A percentile compares a stretch with the other conserved stretches of the same genome.
Evolutionary conservation across 2,797 vertebrate genomes (phyloP).

Genomic region (Clarias platycephalus): DNA sequence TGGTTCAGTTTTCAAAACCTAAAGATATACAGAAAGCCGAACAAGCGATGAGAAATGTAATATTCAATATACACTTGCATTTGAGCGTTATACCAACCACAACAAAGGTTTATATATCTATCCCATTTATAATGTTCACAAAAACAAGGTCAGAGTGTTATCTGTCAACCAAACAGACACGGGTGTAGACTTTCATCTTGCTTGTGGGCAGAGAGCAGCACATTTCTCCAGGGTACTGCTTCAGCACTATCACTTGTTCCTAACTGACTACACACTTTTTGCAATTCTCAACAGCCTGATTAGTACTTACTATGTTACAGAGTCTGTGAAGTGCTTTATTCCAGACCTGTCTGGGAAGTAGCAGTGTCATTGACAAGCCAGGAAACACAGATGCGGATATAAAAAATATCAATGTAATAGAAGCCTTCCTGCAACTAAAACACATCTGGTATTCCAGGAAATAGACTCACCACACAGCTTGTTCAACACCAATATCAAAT

Average conservation of each 20-base stretch:
- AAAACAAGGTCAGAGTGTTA: background rate
- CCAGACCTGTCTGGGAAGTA: background rate
- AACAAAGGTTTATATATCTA: background rate
- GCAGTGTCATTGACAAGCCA: background rate
- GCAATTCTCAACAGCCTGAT: background rate
- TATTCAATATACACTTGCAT: background rate
- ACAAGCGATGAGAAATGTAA: background rate
- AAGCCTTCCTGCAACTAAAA: background rate
- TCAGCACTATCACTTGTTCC: background rate
- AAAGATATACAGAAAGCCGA: background rate
- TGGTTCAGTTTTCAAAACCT: background rate
- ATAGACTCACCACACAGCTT: background rate
- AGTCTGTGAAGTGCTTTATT: background rate
- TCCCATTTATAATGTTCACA: background rate
- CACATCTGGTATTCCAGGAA: background rate
- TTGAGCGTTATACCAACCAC: background rate
- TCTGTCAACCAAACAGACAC: background rate
- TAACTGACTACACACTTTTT: background rate
- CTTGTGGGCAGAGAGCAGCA: background rate
- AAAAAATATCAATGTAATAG: background rate
- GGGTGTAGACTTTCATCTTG: background rate
- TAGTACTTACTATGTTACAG: background rate
- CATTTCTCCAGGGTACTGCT: constrained; percentile 14
- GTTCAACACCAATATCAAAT: background rate
- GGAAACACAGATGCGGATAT: background rate